Evolutionary conservation across 2,888 invertebrate genomes (phyloP).

Genomic region (Zhengitettix transpicula): DNA sequence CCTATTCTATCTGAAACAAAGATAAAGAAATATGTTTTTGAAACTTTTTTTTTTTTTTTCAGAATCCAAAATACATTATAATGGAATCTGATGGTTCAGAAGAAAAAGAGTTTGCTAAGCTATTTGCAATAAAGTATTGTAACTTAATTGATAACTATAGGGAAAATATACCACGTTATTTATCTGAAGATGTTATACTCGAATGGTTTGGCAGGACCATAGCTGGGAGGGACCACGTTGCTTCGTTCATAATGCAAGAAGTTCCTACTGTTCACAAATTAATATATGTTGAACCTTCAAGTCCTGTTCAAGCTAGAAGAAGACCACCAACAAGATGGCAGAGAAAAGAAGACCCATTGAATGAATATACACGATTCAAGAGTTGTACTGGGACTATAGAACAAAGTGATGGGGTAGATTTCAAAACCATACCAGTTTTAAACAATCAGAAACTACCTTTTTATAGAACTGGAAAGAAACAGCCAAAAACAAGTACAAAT

Average conservation of each 20-base stretch:
- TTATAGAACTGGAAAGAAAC: neutral
- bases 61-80: neutral
- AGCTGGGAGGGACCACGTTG: conserved; percentile 1
- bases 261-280: conserved; percentile 1
- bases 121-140: conserved; percentile 4
- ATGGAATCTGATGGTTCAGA: neutral
- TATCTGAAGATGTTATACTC: conserved; percentile 3
- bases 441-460: neutral
- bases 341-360: neutral
- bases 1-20: conserved; percentile 12
- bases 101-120: neutral
- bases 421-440: too few relatives aligned
- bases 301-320: neutral
- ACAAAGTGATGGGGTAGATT: neutral
- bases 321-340: neutral
- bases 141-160: conserved; percentile 4
- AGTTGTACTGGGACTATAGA: too few relatives aligned
- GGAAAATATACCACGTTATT: neutral
- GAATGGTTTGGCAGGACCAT: conserved; percentile 8
- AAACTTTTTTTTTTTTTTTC: neutral
- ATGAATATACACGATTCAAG: too few relatives aligned
- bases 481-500: neutral
- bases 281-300: conserved; percentile 1
- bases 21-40: neutral
- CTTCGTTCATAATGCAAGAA: conserved; percentile 1